phyloP scores from a whole-genome alignment of 2,888 invertebrate species.

The Temnothorax rugatulus region DNA sequence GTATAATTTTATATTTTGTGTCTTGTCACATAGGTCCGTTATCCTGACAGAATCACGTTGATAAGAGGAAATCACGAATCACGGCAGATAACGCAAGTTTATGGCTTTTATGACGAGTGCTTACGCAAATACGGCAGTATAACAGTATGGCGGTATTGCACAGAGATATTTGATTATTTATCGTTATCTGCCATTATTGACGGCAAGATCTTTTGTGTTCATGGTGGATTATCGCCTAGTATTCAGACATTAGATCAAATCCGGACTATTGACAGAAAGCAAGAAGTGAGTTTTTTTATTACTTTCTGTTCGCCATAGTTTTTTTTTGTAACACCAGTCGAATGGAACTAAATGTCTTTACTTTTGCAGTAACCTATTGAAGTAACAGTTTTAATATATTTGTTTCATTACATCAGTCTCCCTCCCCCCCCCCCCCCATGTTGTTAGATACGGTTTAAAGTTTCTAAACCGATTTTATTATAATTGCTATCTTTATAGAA shows the following conservation, averaged over 20 bases:
- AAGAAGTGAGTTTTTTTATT: conserved; percentile 89
- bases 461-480: background rate
- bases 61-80: conserved; percentile 99
- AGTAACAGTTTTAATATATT: background rate
- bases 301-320: background rate
- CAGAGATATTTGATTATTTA: conserved; percentile 99
- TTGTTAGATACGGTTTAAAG: background rate
- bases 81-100: conserved; percentile 99
- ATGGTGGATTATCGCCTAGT: conserved; percentile 99
- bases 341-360: background rate
- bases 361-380: background rate
- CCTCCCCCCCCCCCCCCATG: too few species aligned
- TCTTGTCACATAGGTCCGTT: conserved; percentile 92
- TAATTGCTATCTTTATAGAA: background rate
- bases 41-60: conserved; percentile 99
- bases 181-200: conserved; percentile 99
- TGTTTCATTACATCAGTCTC: background rate
- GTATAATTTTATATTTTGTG: background rate
- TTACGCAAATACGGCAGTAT: conserved; percentile 99
- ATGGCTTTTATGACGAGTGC: conserved; percentile 99
- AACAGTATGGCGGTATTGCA: conserved; percentile 99
- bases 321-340: background rate
- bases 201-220: conserved; percentile 99
- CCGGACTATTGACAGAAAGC: conserved; percentile 98
- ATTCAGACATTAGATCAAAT: conserved; percentile 99